Percentiles rank a stretch among this genome's conserved stretches.
These are phyloP conservation scores for Anneissia japonica DNA, from an alignment of 35 echinoderm and acorn worm species.

Conservation along the genomic window DNA sequence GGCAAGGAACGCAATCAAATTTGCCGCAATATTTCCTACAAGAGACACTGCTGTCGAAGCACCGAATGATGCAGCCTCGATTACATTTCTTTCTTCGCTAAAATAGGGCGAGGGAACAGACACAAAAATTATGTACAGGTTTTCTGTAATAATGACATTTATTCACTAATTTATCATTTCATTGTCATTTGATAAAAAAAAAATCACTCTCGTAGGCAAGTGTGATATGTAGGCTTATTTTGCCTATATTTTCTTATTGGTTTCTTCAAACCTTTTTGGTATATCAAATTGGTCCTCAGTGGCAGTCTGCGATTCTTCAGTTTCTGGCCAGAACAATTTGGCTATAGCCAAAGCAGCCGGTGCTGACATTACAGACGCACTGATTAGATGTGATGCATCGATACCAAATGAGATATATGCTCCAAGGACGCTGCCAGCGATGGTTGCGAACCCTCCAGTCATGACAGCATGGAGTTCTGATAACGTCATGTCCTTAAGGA, in stretches of 20 bases:
- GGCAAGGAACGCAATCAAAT: slow-evolving; percentile 51
- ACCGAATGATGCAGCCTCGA: slow-evolving; percentile 36
- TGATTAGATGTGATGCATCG: slow-evolving; percentile 46
- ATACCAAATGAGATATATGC: slow-evolving; percentile 54
- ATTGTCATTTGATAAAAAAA: no score
- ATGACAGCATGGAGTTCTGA: slow-evolving; percentile 60
- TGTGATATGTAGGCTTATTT: no score
- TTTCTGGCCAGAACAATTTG: slow-evolving; percentile 60
- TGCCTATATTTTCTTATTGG: no score
- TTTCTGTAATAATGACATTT: no score
- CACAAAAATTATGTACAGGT: no score
- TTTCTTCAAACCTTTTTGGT: slow-evolving; percentile 49
- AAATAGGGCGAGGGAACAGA: not conserved
- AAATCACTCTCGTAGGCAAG: no score
- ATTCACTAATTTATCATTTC: no score
- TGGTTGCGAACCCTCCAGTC: slow-evolving; percentile 57
- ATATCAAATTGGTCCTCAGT: slow-evolving; percentile 48
- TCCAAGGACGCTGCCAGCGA: slow-evolving; percentile 47
- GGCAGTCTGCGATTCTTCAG: slow-evolving; percentile 31
- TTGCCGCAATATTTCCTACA: slow-evolving; percentile 45
- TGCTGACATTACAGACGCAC: slow-evolving; percentile 58
- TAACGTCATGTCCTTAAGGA: slow-evolving; percentile 51
- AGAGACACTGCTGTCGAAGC: slow-evolving; percentile 36
- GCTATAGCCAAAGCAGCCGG: slow-evolving; percentile 60
- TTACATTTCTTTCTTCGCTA: slow-evolving; percentile 46